Percentiles rank a stretch among this genome's conserved stretches.
phyloP scores from a whole-genome alignment of 2,113 vertebrate genomes.

The Camelus bactrianus region DNA sequence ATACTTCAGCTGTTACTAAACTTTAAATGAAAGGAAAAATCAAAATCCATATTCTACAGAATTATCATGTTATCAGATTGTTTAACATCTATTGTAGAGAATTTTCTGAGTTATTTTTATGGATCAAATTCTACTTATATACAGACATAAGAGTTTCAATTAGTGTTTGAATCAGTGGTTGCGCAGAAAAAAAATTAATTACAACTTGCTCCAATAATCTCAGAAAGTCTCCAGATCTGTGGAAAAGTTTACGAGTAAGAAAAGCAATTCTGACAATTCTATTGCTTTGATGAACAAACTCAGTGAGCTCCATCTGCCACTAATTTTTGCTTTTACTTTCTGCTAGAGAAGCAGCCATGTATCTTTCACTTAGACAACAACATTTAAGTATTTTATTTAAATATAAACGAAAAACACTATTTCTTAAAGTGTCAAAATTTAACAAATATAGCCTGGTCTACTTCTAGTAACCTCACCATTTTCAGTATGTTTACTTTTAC shows the following conservation, averaged over 20 bases:
- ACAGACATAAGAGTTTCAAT: not conserved
- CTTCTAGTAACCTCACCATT: not conserved
- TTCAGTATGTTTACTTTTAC: not conserved
- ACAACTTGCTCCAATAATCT: not conserved
- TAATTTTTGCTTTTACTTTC: conserved; percentile 43
- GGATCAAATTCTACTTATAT: conserved; percentile 10
- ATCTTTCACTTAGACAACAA: conserved; percentile 8
- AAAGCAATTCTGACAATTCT: not conserved
- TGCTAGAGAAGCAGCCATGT: not conserved
- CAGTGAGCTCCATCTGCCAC: not conserved
- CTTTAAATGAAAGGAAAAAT: conserved; percentile 17
- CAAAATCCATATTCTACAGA: not conserved
- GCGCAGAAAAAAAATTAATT: not conserved
- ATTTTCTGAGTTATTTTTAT: not conserved
- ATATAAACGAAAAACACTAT: conserved; percentile 7
- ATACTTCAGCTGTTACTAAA: not conserved
- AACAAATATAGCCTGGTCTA: not conserved
- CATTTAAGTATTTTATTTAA: conserved; percentile 37
- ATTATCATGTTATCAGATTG: not conserved
- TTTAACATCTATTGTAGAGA: not conserved
- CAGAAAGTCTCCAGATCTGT: not conserved
- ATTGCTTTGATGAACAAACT: conserved; percentile 19
- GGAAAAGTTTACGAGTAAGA: not conserved
- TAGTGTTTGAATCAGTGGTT: not conserved
- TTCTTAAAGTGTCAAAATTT: conserved; percentile 46